phyloP scores from a whole-genome alignment of 1,140 invertebrate species.

The Drosophila albomicans region DNA sequence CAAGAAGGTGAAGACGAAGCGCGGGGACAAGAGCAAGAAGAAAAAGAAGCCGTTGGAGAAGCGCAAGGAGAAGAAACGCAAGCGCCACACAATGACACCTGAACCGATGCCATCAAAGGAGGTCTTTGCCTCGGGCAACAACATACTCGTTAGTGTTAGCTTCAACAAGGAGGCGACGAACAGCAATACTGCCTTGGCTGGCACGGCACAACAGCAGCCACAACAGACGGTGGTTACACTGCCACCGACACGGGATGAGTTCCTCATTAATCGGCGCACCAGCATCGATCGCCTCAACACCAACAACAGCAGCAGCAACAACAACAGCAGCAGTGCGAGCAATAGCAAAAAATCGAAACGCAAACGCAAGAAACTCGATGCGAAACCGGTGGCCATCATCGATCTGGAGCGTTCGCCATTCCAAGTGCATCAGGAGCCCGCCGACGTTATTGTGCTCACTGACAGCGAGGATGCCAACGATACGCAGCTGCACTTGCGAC shows the following conservation, averaged over 20 bases:
- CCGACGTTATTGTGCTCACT: slow-evolving; percentile 92
- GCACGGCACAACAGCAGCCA: slow-evolving; percentile 44
- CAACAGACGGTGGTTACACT: slow-evolving; percentile 72
- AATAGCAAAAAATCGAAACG: slow-evolving; percentile 56
- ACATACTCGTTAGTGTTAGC: slow-evolving; percentile 95
- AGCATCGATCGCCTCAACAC: slow-evolving; percentile 59
- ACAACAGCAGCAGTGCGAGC: slow-evolving; percentile 12
- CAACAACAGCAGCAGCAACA: slow-evolving; percentile 19
- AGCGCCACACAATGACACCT: slow-evolving; percentile 86
- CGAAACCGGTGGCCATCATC: slow-evolving; percentile 92
- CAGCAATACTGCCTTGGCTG: slow-evolving; percentile 61
- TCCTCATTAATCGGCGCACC: slow-evolving; percentile 62
- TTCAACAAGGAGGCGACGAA: slow-evolving; percentile 90
- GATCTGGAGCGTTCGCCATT: slow-evolving; percentile 94
- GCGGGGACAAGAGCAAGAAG: slow-evolving; percentile 78
- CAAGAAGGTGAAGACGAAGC: slow-evolving; percentile 83
- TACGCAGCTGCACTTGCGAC: slow-evolving; percentile 36
- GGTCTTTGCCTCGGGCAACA: slow-evolving; percentile 95
- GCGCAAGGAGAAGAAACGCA: slow-evolving; percentile 87
- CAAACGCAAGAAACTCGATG: slow-evolving; percentile 85
- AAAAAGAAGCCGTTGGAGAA: slow-evolving; percentile 84
- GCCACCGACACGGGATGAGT: slow-evolving; percentile 72
- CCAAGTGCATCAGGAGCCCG: slow-evolving; percentile 91
- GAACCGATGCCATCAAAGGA: slow-evolving; percentile 91
- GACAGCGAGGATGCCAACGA: slow-evolving; percentile 90